Evolutionary conservation across 2,888 invertebrate species (phyloP).

Genomic region (Lasioglossum oenotherae): DNA sequence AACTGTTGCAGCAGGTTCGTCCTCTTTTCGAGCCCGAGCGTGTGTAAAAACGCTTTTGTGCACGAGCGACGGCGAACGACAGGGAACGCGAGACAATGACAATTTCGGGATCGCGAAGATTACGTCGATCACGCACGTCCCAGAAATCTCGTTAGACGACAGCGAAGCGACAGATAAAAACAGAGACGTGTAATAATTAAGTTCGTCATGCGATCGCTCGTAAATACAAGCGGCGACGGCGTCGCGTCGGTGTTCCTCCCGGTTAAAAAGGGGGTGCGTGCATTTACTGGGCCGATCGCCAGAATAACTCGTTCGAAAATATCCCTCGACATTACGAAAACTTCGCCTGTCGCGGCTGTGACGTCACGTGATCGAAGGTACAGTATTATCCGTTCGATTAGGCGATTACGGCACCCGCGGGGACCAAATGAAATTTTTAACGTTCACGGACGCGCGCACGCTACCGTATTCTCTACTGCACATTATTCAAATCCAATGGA

Average conservation of each 20-base stretch:
- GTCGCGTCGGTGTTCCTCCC: slow-evolving; percentile 22
- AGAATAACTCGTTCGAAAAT: slow-evolving; percentile 68
- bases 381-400: neutral
- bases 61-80: neutral
- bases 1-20: neutral
- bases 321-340: slow-evolving; percentile 68
- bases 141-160: neutral
- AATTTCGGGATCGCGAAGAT: neutral
- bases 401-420: neutral
- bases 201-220: slow-evolving; percentile 19
- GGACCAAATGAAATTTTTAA: neutral
- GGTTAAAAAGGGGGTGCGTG: slow-evolving; percentile 32
- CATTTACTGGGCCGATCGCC: slow-evolving; percentile 57
- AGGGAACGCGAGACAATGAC: neutral
- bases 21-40: neutral
- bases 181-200: neutral
- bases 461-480: neutral
- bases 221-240: slow-evolving; percentile 4
- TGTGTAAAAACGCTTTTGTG: neutral
- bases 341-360: slow-evolving; percentile 36
- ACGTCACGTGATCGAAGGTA: slow-evolving; percentile 43
- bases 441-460: neutral
- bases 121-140: neutral
- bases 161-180: neutral
- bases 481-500: neutral